phyloP scores from a whole-genome alignment of 2,797 vertebrate species.

The Nannoperca australis region DNA sequence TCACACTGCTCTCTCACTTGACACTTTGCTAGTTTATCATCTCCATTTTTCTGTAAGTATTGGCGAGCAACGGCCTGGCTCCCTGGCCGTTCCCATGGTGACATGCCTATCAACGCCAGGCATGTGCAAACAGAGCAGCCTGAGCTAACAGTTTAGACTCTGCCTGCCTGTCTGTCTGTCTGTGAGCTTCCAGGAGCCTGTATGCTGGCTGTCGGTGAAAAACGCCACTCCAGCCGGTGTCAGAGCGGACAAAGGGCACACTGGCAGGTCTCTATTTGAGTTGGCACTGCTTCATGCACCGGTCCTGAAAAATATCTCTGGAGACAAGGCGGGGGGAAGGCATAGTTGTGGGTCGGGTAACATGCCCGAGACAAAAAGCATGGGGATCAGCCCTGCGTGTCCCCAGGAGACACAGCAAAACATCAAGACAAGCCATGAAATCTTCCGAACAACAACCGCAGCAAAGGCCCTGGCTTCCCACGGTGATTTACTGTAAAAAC shows the following conservation, averaged over 20 bases:
- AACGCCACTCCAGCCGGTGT: constrained; percentile 80
- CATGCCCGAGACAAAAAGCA: constrained; percentile 80
- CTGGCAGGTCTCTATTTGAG: constrained; percentile 88
- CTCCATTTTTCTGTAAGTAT: constrained; percentile 72
- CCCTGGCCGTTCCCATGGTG: constrained; percentile 86
- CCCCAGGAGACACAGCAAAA: constrained; percentile 76
- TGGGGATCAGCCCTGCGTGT: constrained; percentile 65
- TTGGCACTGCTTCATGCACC: constrained; percentile 78
- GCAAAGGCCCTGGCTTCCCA: constrained; percentile 83
- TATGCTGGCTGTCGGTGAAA: constrained; percentile 75
- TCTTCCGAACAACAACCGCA: constrained; percentile 76
- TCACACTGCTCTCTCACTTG: constrained; percentile 75
- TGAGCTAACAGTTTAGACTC: constrained; percentile 83
- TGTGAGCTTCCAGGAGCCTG: constrained; percentile 71
- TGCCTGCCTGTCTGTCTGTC: constrained; percentile 56
- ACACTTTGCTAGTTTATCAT: constrained; percentile 86
- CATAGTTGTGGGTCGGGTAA: constrained; percentile 74
- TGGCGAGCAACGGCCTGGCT: constrained; percentile 76
- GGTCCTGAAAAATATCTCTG: constrained; percentile 74
- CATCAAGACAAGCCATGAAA: constrained; percentile 84
- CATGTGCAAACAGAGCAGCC: constrained; percentile 86
- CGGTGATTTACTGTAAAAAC: constrained; percentile 87
- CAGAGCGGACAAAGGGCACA: constrained; percentile 83
- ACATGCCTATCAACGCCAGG: constrained; percentile 85
- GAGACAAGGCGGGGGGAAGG: constrained; percentile 56